Conservation (phyloP, 2,797 vertebrate genomes). For the Monodelphis domestica region DNA sequence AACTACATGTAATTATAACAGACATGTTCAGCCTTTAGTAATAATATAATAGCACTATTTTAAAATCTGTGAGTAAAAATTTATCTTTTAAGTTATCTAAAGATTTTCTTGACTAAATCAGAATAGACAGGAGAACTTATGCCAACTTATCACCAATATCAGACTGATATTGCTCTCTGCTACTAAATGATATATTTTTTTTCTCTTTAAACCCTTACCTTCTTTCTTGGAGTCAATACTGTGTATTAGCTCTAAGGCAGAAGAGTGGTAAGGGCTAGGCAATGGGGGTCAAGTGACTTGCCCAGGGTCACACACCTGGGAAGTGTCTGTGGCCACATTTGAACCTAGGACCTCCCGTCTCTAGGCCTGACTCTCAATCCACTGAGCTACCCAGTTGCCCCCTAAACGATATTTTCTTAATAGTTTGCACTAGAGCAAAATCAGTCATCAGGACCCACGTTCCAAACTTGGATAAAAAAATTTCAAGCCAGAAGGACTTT, state of each 20-base stretch:
- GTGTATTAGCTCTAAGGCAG: too few species aligned
- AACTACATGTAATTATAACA: neutral
- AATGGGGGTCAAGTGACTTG: too few species aligned
- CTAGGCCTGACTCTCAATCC: too few species aligned
- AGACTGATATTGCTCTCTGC: neutral
- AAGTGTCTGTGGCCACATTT: too few species aligned
- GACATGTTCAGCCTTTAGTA: neutral
- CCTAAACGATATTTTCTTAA: too few species aligned
- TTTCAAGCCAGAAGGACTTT: neutral
- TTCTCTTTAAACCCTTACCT: too few species aligned
- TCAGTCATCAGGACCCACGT: neutral
- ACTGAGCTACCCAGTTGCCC: too few species aligned
- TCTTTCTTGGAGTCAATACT: too few species aligned
- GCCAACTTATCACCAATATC: neutral
- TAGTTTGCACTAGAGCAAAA: neutral
- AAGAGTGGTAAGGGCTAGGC: too few species aligned
- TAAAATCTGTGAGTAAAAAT: neutral
- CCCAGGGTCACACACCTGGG: too few species aligned
- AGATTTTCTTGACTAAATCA: neutral
- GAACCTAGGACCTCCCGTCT: too few species aligned
- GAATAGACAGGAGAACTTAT: neutral
- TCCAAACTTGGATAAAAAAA: neutral
- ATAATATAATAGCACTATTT: neutral
- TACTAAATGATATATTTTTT: too few species aligned
- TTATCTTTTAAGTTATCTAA: neutral